Evolutionary conservation across 2,888 invertebrate species (phyloP), one percentile per base, ranked within the genome.

Genomic region (Drosophila parthenogenetica): DNA sequence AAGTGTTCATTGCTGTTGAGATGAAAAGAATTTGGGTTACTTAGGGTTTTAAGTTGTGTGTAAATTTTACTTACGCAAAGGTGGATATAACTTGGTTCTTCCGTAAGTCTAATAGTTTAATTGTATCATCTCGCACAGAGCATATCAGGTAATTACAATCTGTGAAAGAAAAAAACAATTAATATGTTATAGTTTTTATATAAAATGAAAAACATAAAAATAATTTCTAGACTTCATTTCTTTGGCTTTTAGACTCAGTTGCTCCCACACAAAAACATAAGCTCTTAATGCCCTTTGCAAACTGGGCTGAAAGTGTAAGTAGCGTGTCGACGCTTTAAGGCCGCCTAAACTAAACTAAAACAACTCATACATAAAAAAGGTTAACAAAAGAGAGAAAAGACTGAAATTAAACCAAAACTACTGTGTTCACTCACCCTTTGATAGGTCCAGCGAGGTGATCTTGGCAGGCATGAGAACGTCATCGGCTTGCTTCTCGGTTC

Each of bases 111-210:
- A 99, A 95, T 62, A 99, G 94, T 92, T 97, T 97, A 84, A 99
- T 94, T 17, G 98, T 97, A 93, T 99, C 98, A 92, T 99, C 99
- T 86, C 99, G 94, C 58, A 98, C 97, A 92, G 98, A 98, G 90
- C 97, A 96, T 90, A 99, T 93, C 80, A 99, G 94, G 92, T 96
- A 96, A 93, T 96, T 96, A 84, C 96, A 95, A 94, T 98, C 98
- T 97, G 94, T 71, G 93, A 77, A 86, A 53, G 54, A 62, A 42
- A 35, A 35, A n/a, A n/a, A n/a, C n/a, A n/a, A n/a, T n/a, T 13
- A 35, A 3, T 4, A 0, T 13, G 11, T 35, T 35, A 35, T 4
- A 29, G 29, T 29, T 29, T 29, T 2, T 29, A 29, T 29, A 29
- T 8, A 8, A 29, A 29, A 29, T 2, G 5, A 5, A 25, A 5